phyloP scores from a whole-genome alignment of 1,140 invertebrate species.

The Drosophila bifasciata region DNA sequence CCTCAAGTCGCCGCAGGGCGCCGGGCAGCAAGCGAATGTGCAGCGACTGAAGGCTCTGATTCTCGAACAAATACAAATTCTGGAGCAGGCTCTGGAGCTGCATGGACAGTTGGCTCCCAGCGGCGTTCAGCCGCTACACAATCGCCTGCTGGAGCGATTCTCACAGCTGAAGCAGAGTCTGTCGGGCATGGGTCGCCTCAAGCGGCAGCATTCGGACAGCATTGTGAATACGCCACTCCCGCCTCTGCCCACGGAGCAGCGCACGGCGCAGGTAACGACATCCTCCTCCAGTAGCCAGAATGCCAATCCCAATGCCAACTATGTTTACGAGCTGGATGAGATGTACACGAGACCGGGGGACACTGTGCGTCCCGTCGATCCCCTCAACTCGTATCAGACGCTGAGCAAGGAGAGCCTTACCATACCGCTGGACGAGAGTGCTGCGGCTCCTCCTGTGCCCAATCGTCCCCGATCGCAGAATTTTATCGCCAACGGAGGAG shows the following conservation, averaged over 20 bases:
- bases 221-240: conserved; percentile 92
- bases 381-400: conserved; percentile 74
- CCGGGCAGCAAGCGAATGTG: conserved; percentile 90
- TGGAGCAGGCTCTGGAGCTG: conserved; percentile 91
- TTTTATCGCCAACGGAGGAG: conserved; percentile 54
- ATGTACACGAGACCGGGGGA: conserved; percentile 88
- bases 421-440: conserved; percentile 44
- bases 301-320: conserved; percentile 68
- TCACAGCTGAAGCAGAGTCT: conserved; percentile 90
- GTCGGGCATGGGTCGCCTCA: conserved; percentile 86
- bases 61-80: conserved; percentile 90
- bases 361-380: conserved; percentile 67
- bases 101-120: conserved; percentile 93
- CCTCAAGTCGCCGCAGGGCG: conserved; percentile 86
- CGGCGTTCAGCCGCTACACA: conserved; percentile 94
- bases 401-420: conserved; percentile 77
- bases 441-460: conserved; percentile 71
- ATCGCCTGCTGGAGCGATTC: conserved; percentile 93
- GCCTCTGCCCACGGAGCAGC: conserved; percentile 87
- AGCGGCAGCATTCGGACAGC: conserved; percentile 89
- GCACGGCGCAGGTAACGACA: conserved; percentile 73
- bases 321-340: conserved; percentile 86
- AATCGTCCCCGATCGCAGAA: conserved; percentile 78
- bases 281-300: conserved; percentile 82
- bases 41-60: conserved; percentile 90